These are phyloP conservation scores for Eupithecia abbreviata DNA, from an alignment of 2,888 invertebrate genomes.

Conservation along the genomic window DNA sequence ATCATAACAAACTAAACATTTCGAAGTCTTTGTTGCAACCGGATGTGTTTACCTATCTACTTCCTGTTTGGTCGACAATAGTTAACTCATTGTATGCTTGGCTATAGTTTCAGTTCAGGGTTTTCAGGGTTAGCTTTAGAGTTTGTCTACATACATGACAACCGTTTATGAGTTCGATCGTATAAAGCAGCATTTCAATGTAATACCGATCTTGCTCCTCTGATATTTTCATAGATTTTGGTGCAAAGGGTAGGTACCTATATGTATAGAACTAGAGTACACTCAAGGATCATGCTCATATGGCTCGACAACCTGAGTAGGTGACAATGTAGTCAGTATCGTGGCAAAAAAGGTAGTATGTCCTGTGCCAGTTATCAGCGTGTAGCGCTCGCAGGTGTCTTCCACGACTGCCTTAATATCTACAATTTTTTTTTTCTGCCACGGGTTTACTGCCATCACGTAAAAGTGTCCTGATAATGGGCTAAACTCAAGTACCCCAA, in stretches of 20 bases:
- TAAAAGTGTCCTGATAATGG: not conserved
- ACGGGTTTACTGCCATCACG: not conserved
- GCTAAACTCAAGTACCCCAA: not conserved
- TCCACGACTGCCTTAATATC: not conserved
- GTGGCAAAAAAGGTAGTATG: not conserved
- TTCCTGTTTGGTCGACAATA: slow-evolving; percentile 33
- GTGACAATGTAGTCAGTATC: not conserved
- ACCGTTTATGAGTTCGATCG: not conserved
- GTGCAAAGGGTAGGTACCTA: not conserved
- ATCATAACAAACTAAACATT: slow-evolving; percentile 23
- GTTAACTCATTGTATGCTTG: slow-evolving; percentile 12
- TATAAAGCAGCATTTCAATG: not conserved
- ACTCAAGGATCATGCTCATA: not conserved
- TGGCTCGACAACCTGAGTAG: not conserved
- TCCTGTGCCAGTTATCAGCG: not conserved
- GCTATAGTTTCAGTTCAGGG: not conserved
- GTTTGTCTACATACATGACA: not conserved
- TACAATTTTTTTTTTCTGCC: too few relatives aligned
- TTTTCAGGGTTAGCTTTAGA: not conserved
- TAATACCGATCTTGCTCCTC: not conserved
- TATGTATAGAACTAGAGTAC: not conserved
- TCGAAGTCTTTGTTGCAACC: slow-evolving; percentile 18
- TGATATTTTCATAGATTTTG: not conserved
- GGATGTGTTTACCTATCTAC: slow-evolving; percentile 24
- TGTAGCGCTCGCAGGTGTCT: not conserved